Base-by-base conservation (phyloP, 1,140 invertebrate species). In the Yoshiicerus persimilis region DNA sequence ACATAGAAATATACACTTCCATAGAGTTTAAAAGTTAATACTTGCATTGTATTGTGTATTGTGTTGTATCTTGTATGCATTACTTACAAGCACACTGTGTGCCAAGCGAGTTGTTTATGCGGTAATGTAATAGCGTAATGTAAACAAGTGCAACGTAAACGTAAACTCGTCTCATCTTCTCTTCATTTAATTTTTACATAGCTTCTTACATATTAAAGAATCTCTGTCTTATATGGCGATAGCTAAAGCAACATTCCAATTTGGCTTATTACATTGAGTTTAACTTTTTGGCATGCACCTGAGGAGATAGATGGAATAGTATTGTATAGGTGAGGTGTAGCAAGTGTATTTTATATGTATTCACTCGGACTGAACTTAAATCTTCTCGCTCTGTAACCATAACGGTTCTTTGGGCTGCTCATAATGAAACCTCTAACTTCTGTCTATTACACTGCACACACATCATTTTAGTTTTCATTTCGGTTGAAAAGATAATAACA, bases 311-410 rank as follows among this genome's bases (percentile, higher is more conserved):
- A n/a, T n/a, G n/a, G n/a, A n/a, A n/a, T 56, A n/a, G 47, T 0
- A 56, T 56, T 16, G 1, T 5, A 11, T 11, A n/a, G 20, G 2
- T n/a, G 6, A 56, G 1, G 41, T 47, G 16, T 47, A 47, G 2
- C 20, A n/a, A n/a, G n/a, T n/a, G n/a, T n/a, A 56, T n/a, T 4
- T 56, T 5, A 5, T 56, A 16, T 56, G 2, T n/a, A 16, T 56
- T n/a, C 13, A 20, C 25, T 70, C 27, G 64, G n/a, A n/a, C 13
- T 27, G 9, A 70, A 27, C 64, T 70, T 70, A 9, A 25, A 30
- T 36, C 75, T 80, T 80, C 75, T 80, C 75, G 75, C 75, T 80
- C 75, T 80, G 75, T 36, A 80, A 80, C n/a, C 75, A 80, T 80
- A 80, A 80, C 75, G 75, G 75, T 80, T 34, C 75, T 80, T 80